Evolutionary conservation across 2,888 invertebrate species (phyloP).

Genomic region (Megalurothrips usitatus): DNA sequence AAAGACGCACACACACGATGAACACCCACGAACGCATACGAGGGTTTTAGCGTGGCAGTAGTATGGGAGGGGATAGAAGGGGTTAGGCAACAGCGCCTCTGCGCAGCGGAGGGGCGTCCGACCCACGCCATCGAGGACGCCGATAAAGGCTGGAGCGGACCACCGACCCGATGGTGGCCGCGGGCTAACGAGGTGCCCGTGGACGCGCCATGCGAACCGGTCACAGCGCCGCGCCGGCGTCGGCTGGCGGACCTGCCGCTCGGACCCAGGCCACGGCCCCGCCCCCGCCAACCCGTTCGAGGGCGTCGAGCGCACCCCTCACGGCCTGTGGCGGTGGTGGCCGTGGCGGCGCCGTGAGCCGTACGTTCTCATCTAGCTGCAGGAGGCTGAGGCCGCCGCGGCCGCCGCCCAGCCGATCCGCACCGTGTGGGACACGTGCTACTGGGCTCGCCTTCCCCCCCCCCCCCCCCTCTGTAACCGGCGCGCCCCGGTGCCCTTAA

Average conservation of each 20-base stretch:
- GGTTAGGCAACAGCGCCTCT: too few species aligned
- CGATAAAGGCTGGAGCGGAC: too few species aligned
- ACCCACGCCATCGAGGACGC: too few species aligned
- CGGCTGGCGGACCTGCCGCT: background rate
- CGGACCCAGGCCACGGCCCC: background rate
- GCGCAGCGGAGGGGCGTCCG: too few species aligned
- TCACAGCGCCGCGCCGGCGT: background rate
- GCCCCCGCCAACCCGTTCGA: background rate
- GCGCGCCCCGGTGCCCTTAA: too few species aligned
- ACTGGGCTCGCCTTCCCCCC: too few species aligned
- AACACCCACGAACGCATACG: too few species aligned
- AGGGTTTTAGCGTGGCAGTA: too few species aligned
- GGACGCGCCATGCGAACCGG: background rate
- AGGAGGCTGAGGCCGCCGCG: background rate
- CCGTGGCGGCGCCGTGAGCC: slow-evolving; percentile 15
- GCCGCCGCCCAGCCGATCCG: slow-evolving; percentile 6
- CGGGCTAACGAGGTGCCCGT: background rate
- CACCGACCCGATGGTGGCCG: background rate
- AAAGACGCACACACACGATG: too few species aligned
- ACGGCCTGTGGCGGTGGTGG: slow-evolving; percentile 13
- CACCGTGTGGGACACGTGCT: slow-evolving; percentile 3
- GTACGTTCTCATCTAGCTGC: slow-evolving; percentile 16
- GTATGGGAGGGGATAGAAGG: too few species aligned
- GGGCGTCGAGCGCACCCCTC: background rate
- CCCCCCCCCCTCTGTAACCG: too few species aligned